phyloP scores from a whole-genome alignment of 2,797 vertebrate species.

The Coendou prehensilis region DNA sequence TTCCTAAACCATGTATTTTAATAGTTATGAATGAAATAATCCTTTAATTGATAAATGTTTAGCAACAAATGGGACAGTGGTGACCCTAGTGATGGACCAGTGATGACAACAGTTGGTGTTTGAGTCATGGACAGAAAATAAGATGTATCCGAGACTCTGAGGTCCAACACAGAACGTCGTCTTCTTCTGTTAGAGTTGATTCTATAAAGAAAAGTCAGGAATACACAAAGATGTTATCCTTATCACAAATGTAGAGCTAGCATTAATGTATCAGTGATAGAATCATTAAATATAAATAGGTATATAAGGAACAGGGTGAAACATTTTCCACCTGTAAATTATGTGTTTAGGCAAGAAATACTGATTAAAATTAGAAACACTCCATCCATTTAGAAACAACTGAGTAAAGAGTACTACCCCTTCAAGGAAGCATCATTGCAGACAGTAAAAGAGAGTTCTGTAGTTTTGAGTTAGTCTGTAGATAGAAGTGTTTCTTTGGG shows the following conservation, averaged over 20 bases:
- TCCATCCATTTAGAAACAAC: not conserved
- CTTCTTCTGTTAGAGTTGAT: not conserved
- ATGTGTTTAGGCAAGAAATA: not conserved
- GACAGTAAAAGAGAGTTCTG: not conserved
- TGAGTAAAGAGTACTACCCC: not conserved
- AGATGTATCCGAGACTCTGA: not conserved
- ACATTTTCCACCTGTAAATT: not conserved
- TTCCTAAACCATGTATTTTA: not conserved
- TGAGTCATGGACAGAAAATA: not conserved
- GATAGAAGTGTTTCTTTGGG: not conserved
- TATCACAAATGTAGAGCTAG: not conserved
- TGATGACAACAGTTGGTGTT: not conserved
- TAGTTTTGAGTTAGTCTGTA: not conserved
- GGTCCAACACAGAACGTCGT: fast-evolving
- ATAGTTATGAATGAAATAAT: not conserved
- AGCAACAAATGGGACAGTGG: not conserved
- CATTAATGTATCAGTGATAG: not conserved
- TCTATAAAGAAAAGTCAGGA: not conserved
- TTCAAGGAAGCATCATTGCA: not conserved
- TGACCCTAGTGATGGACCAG: not conserved
- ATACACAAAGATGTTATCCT: too few relatives aligned
- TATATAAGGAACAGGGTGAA: not conserved
- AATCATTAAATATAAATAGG: not conserved
- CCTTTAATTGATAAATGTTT: not conserved
- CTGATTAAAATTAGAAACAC: not conserved